phyloP scores from a whole-genome alignment of 23 tunicate genomes.

The Diplosoma virens region DNA sequence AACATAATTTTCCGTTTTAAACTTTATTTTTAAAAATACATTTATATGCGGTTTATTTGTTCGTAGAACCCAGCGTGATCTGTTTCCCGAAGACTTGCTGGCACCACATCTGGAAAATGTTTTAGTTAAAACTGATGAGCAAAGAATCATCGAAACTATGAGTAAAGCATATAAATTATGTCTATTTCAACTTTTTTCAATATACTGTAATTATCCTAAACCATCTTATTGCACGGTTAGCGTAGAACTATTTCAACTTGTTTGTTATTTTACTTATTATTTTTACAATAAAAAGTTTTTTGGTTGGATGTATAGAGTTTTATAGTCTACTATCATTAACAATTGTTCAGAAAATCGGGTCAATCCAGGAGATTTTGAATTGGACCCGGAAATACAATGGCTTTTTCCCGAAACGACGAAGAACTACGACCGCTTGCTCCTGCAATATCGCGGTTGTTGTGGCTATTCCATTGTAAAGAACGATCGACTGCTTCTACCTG shows the following conservation, averaged over 20 bases:
- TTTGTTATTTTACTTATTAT: neutral
- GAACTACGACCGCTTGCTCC: constrained; percentile 64
- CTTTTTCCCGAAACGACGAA: constrained; percentile 94
- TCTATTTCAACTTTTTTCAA: neutral
- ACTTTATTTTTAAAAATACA: too few relatives aligned
- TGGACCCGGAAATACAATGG: constrained; percentile 68
- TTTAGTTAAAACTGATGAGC: constrained; percentile 70
- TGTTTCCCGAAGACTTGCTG: constrained; percentile 87
- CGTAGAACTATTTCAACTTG: neutral
- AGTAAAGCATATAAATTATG: constrained; percentile 4
- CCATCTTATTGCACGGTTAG: neutral
- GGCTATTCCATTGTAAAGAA: constrained; percentile 66
- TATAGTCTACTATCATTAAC: neutral
- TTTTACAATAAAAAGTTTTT: neutral
- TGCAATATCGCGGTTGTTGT: constrained; percentile 91
- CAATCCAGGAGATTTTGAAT: constrained; percentile 61
- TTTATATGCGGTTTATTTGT: too few relatives aligned
- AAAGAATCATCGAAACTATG: constrained; percentile 75
- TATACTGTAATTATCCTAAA: neutral
- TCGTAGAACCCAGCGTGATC: constrained; percentile 64
- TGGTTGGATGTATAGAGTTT: neutral
- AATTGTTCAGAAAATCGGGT: constrained; percentile 53
- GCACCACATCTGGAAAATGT: constrained; percentile 54
- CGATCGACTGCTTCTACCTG: constrained; percentile 75
- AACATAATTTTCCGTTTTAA: too few relatives aligned